Conservation (phyloP, 2,888 invertebrate genomes). For the Eristalis tenax region DNA sequence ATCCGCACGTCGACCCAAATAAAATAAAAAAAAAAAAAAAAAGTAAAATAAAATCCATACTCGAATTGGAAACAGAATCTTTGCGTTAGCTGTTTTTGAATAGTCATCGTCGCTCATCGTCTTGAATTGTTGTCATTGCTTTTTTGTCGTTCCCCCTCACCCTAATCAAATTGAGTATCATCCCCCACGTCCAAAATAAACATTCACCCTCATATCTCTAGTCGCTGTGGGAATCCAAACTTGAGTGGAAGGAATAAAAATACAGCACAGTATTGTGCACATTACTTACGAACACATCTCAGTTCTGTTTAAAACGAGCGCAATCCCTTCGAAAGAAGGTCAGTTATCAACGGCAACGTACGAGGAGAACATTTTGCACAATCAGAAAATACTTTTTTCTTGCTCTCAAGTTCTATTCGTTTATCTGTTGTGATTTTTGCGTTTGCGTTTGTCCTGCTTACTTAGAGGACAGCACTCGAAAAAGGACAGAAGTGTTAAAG, state of each 20-base stretch:
- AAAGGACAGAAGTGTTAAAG: neutral
- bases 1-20: slow-evolving; percentile 32
- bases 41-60: slow-evolving; percentile 51
- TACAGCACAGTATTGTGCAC: slow-evolving; percentile 39
- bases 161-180: slow-evolving; percentile 60
- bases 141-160: slow-evolving; percentile 8
- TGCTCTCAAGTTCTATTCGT: neutral
- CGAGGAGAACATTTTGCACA: slow-evolving; percentile 56
- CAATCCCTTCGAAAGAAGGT: slow-evolving; percentile 51
- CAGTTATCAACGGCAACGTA: slow-evolving; percentile 58
- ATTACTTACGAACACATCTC: slow-evolving; percentile 59
- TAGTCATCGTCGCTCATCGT: slow-evolving; percentile 21
- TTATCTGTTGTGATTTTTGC: neutral
- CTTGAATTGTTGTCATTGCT: slow-evolving; percentile 36
- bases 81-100: slow-evolving; percentile 61
- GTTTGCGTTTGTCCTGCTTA: neutral
- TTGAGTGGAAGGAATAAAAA: slow-evolving; percentile 7
- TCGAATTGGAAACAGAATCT: slow-evolving; percentile 63
- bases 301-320: slow-evolving; percentile 54
- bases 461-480: neutral
- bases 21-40: neutral
- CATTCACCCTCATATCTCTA: slow-evolving; percentile 12
- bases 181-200: slow-evolving; percentile 34
- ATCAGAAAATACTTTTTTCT: slow-evolving; percentile 56
- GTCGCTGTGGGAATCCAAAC: neutral